These are phyloP conservation scores for Drosophila parthenogenetica DNA, from an alignment of 2,888 invertebrate species.

Conservation along the genomic window DNA sequence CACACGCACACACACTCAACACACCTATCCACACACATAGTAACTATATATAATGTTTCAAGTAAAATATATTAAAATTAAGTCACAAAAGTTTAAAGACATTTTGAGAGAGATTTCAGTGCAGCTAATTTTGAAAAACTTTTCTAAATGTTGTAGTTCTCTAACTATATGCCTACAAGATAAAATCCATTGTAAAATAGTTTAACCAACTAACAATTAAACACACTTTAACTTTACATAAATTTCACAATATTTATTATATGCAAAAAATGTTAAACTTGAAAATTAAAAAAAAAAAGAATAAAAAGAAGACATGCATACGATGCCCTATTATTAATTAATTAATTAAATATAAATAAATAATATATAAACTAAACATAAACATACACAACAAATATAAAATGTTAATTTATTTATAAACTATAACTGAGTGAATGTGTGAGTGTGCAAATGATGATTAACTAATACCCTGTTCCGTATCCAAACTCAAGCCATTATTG, in stretches of 20 bases:
- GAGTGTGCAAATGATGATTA: constrained; percentile 46
- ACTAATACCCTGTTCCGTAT: neutral
- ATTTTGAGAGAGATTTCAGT: constrained; percentile 47
- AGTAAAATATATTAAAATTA: constrained; percentile 4
- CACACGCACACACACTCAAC: constrained; percentile 5
- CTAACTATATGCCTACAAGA: constrained; percentile 25
- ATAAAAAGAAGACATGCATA: constrained; percentile 68
- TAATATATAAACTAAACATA: neutral
- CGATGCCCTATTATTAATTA: constrained; percentile 59
- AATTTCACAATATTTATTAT: constrained; percentile 58
- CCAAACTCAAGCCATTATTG: constrained; percentile 35
- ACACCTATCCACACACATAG: constrained; percentile 13
- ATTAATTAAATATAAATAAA: constrained; percentile 29
- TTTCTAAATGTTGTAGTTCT: constrained; percentile 42
- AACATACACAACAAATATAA: constrained; percentile 23
- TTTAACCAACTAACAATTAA: constrained; percentile 27
- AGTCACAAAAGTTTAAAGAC: constrained; percentile 45
- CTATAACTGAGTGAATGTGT: constrained; percentile 35
- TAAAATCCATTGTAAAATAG: constrained; percentile 57
- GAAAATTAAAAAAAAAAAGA: constrained; percentile 7
- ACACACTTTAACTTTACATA: constrained; percentile 8
- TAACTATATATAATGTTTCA: neutral
- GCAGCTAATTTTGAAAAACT: constrained; percentile 44
- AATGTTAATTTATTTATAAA: constrained; percentile 75
- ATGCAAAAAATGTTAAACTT: constrained; percentile 71